These are phyloP conservation scores for Chlamydotis undulata DNA, from an alignment of 2,113 vertebrate species.

Conservation along the genomic window DNA sequence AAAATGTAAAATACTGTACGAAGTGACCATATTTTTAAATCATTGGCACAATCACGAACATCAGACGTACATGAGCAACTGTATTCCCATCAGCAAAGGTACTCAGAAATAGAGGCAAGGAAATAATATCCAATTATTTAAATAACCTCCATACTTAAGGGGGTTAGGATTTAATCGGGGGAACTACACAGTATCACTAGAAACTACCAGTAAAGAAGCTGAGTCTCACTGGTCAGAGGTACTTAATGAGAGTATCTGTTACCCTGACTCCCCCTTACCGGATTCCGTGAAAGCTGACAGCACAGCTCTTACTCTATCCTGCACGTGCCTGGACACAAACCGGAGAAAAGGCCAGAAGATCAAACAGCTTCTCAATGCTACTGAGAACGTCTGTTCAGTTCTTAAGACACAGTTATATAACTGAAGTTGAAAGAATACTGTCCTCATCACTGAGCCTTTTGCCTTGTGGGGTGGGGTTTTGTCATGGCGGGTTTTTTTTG, in stretches of 20 bases:
- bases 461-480: neutral
- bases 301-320: accelerated
- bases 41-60: neutral
- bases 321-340: neutral
- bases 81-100: neutral
- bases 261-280: neutral
- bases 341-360: neutral
- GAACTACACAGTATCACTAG: neutral
- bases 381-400: neutral
- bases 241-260: neutral
- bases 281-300: neutral
- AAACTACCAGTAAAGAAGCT: neutral
- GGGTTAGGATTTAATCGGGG: neutral
- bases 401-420: neutral
- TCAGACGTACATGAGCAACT: neutral
- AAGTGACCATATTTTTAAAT: neutral
- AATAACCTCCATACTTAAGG: neutral
- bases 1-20: neutral
- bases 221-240: neutral
- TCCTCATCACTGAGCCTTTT: neutral
- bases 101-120: neutral
- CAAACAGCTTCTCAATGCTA: neutral
- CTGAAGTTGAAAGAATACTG: neutral
- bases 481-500: no score
- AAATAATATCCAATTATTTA: neutral